Base-by-base conservation (phyloP, 2,888 invertebrate genomes). In the Andrena flavipes region DNA sequence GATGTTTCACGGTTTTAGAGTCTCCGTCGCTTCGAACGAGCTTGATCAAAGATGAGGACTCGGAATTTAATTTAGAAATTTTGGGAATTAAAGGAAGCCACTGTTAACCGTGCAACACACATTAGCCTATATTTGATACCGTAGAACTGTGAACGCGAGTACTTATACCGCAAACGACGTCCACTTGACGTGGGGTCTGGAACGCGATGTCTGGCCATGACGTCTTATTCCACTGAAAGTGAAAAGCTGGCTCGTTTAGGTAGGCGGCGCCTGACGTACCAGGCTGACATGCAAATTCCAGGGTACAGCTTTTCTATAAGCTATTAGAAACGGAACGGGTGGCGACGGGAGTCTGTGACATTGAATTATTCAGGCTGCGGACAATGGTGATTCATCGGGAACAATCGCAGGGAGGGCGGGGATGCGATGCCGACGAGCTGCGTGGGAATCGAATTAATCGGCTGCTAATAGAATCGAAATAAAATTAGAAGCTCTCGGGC, bases 171-270 rank as follows among this genome's bases (percentile, higher is more conserved):
- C 75, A 60, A 78, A 54, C 67, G 67, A 10, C 30, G 62, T 13
- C 30, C 30, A 26, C 51, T 26, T 62, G 49, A 74, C 42, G 35
- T 29, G 23, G 60, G 23, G 23, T 42, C 48, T 54, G 16, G 26
- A 48, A 63, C 78, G 54, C 42, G 42, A 42, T 42, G 77, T 74
- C 77, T 74, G 74, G 67, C 64, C 71, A n/a, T 49, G 76, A 73
- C 76, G 65, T 54, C 60, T 62, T 48, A 33, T 49, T 75, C 54
- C 54, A 63, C 63, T 63, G 62, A 56, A 48, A 54, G 54, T 35
- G 78, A 76, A 33, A 68, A 60, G 1, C 29, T 5, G 10, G 23
- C 8, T 76, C 73, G 2, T n/a, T 35, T 48, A 16, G 13, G n/a
- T 33, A 3, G 29, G 16, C 16, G 26, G 2, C 30, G 23, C 56